phyloP scores from a whole-genome alignment of 2,113 vertebrate genomes.

The Calidris pugnax region DNA sequence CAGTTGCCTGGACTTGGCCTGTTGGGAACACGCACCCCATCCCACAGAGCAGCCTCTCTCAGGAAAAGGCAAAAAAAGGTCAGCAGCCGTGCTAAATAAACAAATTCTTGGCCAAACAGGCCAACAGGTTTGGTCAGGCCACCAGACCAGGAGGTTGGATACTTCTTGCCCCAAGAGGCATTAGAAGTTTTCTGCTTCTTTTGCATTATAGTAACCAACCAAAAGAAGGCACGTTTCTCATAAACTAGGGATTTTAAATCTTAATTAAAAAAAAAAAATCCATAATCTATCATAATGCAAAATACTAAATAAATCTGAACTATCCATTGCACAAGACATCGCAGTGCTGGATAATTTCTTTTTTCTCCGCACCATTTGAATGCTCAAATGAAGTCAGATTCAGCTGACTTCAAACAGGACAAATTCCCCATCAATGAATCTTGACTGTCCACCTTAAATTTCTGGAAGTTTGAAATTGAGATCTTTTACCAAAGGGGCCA shows the following conservation, averaged over 20 bases:
- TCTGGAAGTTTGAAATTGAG: neutral
- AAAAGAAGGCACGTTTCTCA: neutral
- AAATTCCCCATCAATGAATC: neutral
- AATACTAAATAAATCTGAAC: neutral
- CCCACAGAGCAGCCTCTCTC: neutral
- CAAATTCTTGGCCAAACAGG: too few relatives aligned
- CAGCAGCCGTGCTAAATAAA: too few relatives aligned
- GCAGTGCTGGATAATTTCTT: neutral
- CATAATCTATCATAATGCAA: neutral
- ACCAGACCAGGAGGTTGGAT: too few relatives aligned
- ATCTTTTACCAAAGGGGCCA: neutral
- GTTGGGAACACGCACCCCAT: too few relatives aligned
- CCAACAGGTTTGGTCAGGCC: neutral
- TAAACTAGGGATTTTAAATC: neutral
- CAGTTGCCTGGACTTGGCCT: neutral
- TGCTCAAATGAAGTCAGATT: neutral
- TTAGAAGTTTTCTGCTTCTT: neutral
- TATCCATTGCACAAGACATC: neutral
- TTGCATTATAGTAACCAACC: neutral
- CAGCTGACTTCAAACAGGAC: neutral
- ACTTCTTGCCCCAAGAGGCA: neutral
- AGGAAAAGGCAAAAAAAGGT: neutral
- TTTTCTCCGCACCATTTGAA: neutral
- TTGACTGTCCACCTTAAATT: neutral
- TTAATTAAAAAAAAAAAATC: neutral